Conservation (phyloP, 2,888 invertebrate genomes). For the Mactromeris polynyma region DNA sequence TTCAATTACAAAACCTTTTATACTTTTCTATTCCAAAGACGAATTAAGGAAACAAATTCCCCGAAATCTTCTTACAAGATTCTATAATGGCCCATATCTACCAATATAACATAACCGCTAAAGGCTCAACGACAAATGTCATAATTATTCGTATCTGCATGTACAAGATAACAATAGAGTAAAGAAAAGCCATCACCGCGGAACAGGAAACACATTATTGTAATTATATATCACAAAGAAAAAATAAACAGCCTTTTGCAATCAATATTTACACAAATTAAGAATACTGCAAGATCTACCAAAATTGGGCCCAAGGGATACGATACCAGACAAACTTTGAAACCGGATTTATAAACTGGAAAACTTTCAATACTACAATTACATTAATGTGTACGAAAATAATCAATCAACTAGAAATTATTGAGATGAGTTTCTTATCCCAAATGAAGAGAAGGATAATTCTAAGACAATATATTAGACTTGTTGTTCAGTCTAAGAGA, state of each 20-base stretch:
- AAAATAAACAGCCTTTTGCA: constrained; percentile 47
- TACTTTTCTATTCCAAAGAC: constrained; percentile 5
- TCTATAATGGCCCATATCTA: constrained; percentile 15
- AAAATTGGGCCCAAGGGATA: constrained; percentile 59
- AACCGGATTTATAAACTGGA: constrained; percentile 61
- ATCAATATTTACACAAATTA: constrained; percentile 69
- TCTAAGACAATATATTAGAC: constrained; percentile 35
- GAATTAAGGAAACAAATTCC: constrained; percentile 13
- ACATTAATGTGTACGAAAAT: constrained; percentile 57
- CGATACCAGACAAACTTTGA: constrained; percentile 60
- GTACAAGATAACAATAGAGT: background rate
- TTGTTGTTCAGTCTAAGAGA: background rate
- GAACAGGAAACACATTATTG: constrained; percentile 42
- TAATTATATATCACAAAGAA: constrained; percentile 55
- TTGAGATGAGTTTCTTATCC: constrained; percentile 45
- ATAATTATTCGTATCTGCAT: constrained; percentile 17
- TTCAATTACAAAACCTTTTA: background rate
- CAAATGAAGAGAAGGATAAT: constrained; percentile 17
- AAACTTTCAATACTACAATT: constrained; percentile 63
- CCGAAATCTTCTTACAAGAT: background rate
- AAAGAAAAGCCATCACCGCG: background rate
- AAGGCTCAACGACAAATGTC: constrained; percentile 4
- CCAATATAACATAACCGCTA: constrained; percentile 7
- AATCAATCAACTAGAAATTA: constrained; percentile 51
- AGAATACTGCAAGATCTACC: constrained; percentile 66